phyloP scores from a whole-genome alignment of 37 sponge, comb jelly and placozoan species.

The Mnemiopsis leidyi region DNA sequence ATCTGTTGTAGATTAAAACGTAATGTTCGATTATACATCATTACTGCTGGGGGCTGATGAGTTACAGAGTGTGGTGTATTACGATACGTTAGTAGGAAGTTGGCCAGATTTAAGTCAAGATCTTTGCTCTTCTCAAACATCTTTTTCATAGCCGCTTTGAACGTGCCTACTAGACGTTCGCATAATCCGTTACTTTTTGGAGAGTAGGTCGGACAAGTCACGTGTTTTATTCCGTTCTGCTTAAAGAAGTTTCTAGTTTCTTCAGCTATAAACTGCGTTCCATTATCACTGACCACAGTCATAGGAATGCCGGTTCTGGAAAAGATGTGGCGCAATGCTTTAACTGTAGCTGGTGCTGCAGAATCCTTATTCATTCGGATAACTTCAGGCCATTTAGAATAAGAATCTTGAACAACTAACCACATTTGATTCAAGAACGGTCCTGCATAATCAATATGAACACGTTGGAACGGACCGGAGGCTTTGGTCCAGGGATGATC shows the following conservation, averaged over 20 bases:
- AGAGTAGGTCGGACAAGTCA: conserved; percentile 6
- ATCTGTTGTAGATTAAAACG: background rate
- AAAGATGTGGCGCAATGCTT: background rate
- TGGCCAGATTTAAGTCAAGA: background rate
- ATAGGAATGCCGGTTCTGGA: conserved; percentile 36
- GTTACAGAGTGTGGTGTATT: background rate
- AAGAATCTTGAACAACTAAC: conserved; percentile 65
- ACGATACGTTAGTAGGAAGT: background rate
- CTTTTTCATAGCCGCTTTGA: conserved; percentile 23
- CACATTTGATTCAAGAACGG: background rate
- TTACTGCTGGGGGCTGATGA: background rate
- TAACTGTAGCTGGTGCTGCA: background rate
- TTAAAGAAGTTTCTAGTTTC: conserved; percentile 13
- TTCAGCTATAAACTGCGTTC: conserved; percentile 8
- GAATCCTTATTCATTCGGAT: background rate
- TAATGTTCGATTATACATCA: background rate
- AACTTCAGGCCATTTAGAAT: conserved; percentile 66
- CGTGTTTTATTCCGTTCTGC: conserved; percentile 54
- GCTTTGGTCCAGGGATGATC: conserved; percentile 28
- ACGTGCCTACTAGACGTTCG: background rate
- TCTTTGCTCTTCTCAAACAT: background rate
- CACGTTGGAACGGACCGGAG: background rate
- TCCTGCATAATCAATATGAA: conserved; percentile 55
- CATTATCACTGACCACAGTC: conserved; percentile 65
- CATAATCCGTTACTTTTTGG: conserved; percentile 44